phyloP scores from a whole-genome alignment of 1,140 invertebrate genomes.

The Eueides isabella region DNA sequence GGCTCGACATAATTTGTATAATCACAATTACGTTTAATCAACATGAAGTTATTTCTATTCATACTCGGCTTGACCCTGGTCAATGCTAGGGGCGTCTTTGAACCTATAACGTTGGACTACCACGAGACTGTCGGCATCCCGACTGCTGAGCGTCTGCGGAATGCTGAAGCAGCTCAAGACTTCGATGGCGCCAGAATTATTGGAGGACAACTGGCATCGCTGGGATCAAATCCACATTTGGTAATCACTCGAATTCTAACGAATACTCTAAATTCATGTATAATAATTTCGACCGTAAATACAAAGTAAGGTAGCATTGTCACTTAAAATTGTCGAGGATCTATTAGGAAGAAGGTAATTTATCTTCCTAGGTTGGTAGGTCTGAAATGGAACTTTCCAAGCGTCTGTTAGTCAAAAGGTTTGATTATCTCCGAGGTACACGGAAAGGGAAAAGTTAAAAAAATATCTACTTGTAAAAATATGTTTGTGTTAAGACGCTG shows the following conservation, averaged over 20 bases:
- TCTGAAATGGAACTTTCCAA: too few species aligned
- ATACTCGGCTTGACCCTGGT: constrained; percentile 20
- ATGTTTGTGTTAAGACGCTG: too few species aligned
- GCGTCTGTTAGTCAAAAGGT: too few species aligned
- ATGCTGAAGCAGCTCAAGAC: constrained; percentile 37
- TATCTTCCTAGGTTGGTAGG: too few species aligned
- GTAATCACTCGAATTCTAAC: constrained; percentile 17
- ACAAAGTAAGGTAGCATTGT: too few species aligned
- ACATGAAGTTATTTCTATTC: constrained; percentile 28
- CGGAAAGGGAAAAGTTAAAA: too few species aligned
- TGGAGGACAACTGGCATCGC: constrained; percentile 30
- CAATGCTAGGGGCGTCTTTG: constrained; percentile 4
- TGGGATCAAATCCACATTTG: constrained; percentile 36
- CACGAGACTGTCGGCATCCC: constrained; percentile 32
- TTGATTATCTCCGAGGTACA: too few species aligned
- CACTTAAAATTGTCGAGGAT: too few species aligned
- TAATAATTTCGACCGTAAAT: too few species aligned
- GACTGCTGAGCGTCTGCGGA: constrained; percentile 24
- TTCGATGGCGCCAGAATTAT: constrained; percentile 47
- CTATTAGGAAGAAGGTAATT: too few species aligned
- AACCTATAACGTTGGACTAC: constrained; percentile 29
- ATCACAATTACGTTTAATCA: not conserved
- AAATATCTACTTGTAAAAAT: too few species aligned
- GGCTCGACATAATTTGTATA: not conserved
- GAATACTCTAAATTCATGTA: too few species aligned